Conservation (phyloP, 2,797 vertebrate species). For the Ceryle rudis region DNA sequence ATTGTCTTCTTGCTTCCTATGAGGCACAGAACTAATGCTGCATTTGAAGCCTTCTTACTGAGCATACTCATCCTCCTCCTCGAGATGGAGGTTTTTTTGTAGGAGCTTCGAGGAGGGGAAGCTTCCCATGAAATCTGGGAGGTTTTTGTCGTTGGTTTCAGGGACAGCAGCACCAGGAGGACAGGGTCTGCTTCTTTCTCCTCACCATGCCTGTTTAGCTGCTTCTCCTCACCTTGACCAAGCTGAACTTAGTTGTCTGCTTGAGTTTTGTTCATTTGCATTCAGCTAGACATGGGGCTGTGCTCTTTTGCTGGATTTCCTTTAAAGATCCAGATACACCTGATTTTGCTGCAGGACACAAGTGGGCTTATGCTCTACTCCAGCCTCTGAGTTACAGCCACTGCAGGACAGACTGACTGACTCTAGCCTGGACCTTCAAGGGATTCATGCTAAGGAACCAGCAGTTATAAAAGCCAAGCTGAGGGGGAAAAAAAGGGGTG, state of each 20-base stretch:
- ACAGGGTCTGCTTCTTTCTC: fast-evolving
- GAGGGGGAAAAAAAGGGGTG: neutral
- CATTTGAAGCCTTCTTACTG: neutral
- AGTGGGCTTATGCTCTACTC: fast-evolving
- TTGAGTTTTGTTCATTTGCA: neutral
- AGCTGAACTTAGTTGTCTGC: neutral
- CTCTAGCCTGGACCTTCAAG: neutral
- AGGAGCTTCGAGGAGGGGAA: neutral
- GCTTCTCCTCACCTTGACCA: neutral
- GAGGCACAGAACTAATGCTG: neutral
- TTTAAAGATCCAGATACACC: fast-evolving
- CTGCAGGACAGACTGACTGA: neutral
- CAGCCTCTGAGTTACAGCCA: neutral
- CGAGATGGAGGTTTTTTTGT: fast-evolving
- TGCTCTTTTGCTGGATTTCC: neutral
- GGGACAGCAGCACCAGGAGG: neutral
- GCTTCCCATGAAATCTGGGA: neutral
- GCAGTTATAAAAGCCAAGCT: neutral
- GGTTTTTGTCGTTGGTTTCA: fast-evolving
- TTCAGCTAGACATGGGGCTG: too few species aligned
- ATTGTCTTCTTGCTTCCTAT: neutral
- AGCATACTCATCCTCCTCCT: neutral
- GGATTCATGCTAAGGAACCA: neutral
- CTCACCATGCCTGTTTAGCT: neutral
- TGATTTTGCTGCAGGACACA: neutral